Percentiles rank a stretch among this genome's conserved stretches.
These are phyloP conservation scores for Anadara kagoshimensis DNA, from an alignment of 1,140 invertebrate species.

Conservation along the genomic window DNA sequence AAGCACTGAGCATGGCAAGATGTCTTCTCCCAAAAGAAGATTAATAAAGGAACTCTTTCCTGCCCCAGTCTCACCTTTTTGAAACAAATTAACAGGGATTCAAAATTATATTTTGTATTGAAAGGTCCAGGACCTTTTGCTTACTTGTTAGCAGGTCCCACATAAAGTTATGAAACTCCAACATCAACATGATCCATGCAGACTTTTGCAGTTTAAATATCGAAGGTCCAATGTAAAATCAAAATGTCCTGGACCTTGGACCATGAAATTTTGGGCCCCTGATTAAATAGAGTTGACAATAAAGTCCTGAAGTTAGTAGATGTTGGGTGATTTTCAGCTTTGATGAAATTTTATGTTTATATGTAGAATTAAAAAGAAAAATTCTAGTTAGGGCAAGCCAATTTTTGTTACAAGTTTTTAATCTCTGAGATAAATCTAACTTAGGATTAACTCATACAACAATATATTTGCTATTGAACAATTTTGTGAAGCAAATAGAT, in stretches of 20 bases:
- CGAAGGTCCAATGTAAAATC: no score
- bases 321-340: no score
- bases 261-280: background rate
- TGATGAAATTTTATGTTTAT: no score
- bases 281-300: background rate
- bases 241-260: background rate
- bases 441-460: no score
- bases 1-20: slow-evolving; percentile 46
- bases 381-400: no score
- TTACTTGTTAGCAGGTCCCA: background rate
- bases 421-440: no score
- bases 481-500: no score
- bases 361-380: no score
- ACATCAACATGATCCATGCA: background rate
- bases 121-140: background rate
- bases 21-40: slow-evolving; percentile 43
- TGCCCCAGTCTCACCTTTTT: slow-evolving; percentile 53
- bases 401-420: no score
- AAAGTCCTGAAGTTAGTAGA: background rate
- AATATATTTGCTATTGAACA: no score
- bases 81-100: slow-evolving; percentile 15
- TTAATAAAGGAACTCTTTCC: slow-evolving; percentile 56
- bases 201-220: background rate
- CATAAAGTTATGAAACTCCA: background rate
- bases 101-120: background rate